Base-by-base conservation (phyloP, 2,113 vertebrate genomes). In the Myanophis thanlyinensis region DNA sequence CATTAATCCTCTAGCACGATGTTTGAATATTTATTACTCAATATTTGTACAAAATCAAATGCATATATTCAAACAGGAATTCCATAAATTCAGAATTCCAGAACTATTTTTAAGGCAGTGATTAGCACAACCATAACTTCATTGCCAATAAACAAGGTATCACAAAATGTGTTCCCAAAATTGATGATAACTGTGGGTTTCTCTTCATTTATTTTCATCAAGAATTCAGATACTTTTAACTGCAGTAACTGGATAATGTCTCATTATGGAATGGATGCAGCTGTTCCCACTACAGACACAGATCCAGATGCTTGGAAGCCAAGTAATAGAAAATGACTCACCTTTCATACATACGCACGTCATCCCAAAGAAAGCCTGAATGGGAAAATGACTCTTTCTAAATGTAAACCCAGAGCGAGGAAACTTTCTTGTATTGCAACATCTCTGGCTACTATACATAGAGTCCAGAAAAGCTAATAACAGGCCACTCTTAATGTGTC, bases 271-370 rank as follows among this genome's bases (percentile, higher is more conserved):
- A 96, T 73, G 88, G 95, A 93, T 89, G 80, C 84, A 93, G 92
- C 87, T 84, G 91, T 94, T 93, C 90, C 67, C 93, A 91, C 92
- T 96, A 95, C 92, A 92, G 89, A 30, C 91, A 95, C 84, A 91
- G 90, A 56, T 91, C 85, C 90, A 95, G 93, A 94, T 96, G 95
- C 92, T 94, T 95, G 95, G 92, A 96, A 96, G 94, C 85, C 92
- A 94, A 0, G 0, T 89, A 93, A 93, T 89, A 92, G 93, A 91
- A 94, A 94, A 95, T 95, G 96, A 97, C 94, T 97, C 96, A 97
- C 89, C 95, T 97, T 93, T 90, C 94, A 30, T 49, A 59, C 27
- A 80, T 2, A 67, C n/a, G 46, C 91, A 94, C 73, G 92, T 93
- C 53, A 92, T 47, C 91, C 91, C 95, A 95, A 93, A 91, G 9